Percentiles rank a stretch among this genome's conserved stretches.
phyloP scores from a whole-genome alignment of 2,888 invertebrate genomes.

The Cantharis lateralis region DNA sequence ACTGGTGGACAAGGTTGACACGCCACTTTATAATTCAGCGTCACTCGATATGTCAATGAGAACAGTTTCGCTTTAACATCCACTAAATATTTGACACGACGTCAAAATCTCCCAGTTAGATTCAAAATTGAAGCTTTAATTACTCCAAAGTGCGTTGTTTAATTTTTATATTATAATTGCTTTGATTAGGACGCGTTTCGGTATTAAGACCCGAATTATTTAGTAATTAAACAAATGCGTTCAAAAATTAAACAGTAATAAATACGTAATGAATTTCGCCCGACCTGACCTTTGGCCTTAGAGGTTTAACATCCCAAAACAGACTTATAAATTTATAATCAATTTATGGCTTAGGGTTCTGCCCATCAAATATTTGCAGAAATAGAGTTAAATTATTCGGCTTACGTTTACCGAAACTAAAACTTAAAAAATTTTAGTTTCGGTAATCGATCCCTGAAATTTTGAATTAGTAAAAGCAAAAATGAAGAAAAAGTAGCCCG shows the following conservation, averaged over 20 bases:
- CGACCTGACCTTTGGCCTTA: neutral
- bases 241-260: neutral
- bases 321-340: neutral
- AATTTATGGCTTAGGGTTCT: neutral
- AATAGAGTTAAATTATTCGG: neutral
- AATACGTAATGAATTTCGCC: neutral
- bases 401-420: neutral
- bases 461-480: neutral
- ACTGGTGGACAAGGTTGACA: slow-evolving; percentile 47
- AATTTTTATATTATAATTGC: no score
- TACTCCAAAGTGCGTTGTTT: neutral
- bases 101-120: neutral
- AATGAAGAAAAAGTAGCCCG: neutral
- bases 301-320: neutral
- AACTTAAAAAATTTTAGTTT: neutral
- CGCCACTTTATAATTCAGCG: slow-evolving; percentile 50
- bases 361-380: neutral
- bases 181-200: no score
- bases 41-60: slow-evolving; percentile 46
- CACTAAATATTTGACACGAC: neutral
- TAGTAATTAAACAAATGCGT: neutral
- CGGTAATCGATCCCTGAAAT: neutral
- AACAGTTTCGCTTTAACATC: slow-evolving; percentile 29
- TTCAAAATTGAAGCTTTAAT: neutral
- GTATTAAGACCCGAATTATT: neutral